These are phyloP conservation scores for Hydropsyche tenuis DNA, from an alignment of 1,140 invertebrate species.

Conservation along the genomic window DNA sequence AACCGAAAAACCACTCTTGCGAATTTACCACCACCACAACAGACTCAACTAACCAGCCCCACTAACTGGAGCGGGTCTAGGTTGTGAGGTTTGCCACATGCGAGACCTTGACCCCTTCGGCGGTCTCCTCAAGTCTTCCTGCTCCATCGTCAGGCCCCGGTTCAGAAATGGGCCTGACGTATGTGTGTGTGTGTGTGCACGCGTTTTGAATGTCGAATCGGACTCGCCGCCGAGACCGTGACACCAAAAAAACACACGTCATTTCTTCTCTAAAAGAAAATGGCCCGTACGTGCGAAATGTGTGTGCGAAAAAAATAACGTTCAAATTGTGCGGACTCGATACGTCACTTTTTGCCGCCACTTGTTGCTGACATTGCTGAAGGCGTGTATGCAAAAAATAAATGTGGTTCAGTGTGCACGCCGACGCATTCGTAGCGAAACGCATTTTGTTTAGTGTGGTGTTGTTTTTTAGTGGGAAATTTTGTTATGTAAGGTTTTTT, in stretches of 20 bases:
- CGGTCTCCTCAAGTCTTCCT: too few relatives aligned
- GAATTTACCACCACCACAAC: not conserved
- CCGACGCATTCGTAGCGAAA: too few relatives aligned
- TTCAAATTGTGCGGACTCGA: not conserved
- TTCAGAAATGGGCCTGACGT: too few relatives aligned
- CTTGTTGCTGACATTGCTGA: too few relatives aligned
- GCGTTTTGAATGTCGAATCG: conserved; percentile 7
- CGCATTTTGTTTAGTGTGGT: too few relatives aligned
- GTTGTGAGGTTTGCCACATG: not conserved
- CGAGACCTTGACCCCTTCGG: conserved; percentile 7
- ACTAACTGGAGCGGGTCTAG: conserved; percentile 7
- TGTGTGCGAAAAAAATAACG: not conserved
- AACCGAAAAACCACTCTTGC: not conserved
- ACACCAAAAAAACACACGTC: conserved; percentile 16
- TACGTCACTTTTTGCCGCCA: not conserved
- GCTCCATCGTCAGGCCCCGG: too few relatives aligned
- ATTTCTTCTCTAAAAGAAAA: conserved; percentile 10
- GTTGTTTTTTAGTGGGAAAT: too few relatives aligned
- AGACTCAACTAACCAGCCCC: not conserved
- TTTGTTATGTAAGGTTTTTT: too few relatives aligned
- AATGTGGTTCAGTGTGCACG: too few relatives aligned
- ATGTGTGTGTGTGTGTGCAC: not conserved
- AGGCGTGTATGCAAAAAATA: too few relatives aligned
- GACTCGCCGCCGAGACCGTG: not conserved
- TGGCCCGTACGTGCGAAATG: not conserved